Percentiles rank a stretch among this genome's conserved stretches.
Evolutionary conservation across 2,113 vertebrate species (phyloP).

Genomic region (Tinamus guttatus): DNA sequence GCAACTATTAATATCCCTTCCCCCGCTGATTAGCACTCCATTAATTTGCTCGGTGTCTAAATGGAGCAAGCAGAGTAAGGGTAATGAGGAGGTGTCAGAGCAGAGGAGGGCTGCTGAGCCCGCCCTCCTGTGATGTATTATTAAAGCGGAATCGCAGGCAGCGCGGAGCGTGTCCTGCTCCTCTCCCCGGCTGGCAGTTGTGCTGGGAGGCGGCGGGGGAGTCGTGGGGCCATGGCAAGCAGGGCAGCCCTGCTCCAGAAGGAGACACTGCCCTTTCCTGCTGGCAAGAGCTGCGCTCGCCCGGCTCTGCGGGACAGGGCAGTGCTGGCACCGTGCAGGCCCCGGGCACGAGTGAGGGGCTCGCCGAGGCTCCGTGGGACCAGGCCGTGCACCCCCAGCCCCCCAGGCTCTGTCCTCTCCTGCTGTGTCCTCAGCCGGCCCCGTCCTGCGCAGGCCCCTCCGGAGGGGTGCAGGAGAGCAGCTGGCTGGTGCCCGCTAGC

Average conservation of each 20-base stretch:
- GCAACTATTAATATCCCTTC: constrained; percentile 79
- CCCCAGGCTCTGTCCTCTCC: not conserved
- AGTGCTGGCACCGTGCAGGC: not conserved
- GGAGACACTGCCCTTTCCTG: too few relatives aligned
- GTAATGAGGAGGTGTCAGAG: constrained; percentile 52
- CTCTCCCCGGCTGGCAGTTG: not conserved
- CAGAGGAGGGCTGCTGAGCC: constrained; percentile 19
- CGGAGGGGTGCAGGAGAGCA: not conserved
- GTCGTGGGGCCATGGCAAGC: not conserved
- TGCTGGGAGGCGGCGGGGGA: not conserved
- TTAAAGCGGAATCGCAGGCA: not conserved
- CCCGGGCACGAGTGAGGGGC: not conserved
- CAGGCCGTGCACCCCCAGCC: too few relatives aligned
- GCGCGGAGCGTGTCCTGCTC: not conserved
- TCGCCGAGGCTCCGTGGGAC: not conserved
- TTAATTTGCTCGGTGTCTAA: constrained; percentile 76
- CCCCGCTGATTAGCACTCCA: constrained; percentile 77
- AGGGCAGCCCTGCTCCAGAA: not conserved
- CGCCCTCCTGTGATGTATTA: not conserved
- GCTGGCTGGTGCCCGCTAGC: not conserved
- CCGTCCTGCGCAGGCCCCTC: not conserved
- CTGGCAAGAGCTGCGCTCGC: too few relatives aligned
- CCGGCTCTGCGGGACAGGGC: not conserved
- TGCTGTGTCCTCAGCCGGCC: not conserved
- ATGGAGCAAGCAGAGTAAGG: constrained; percentile 58